A percentile compares a stretch with the other conserved stretches of the same genome.
phyloP scores from a whole-genome alignment of 1,140 invertebrate genomes.

The Apolygus lucorum region DNA sequence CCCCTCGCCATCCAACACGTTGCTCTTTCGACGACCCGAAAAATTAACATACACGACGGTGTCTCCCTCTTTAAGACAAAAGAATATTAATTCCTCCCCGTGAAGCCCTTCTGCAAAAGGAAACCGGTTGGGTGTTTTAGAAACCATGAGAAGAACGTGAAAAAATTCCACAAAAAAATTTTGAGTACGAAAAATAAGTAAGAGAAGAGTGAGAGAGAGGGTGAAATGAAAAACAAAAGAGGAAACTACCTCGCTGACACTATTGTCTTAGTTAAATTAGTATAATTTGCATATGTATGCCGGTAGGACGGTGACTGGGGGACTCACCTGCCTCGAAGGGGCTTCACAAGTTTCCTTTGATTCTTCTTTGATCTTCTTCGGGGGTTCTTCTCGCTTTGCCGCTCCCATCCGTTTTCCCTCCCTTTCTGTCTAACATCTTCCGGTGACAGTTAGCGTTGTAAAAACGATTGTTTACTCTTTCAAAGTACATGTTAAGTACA shows the following conservation, averaged over 20 bases:
- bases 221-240: constrained; percentile 12
- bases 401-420: no score
- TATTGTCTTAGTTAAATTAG: constrained; percentile 25
- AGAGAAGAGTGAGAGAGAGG: constrained; percentile 3
- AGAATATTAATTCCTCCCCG: constrained; percentile 20
- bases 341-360: no score
- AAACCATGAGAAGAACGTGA: not conserved
- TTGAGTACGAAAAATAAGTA: not conserved
- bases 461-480: no score
- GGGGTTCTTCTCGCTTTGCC: no score
- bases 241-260: not conserved
- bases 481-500: no score
- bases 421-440: no score
- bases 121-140: not conserved
- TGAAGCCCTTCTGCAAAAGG: not conserved
- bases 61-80: constrained; percentile 12
- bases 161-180: not conserved
- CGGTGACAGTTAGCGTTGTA: no score
- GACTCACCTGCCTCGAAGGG: not conserved
- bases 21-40: not conserved
- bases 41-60: constrained; percentile 18
- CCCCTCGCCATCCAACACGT: not conserved
- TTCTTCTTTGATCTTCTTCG: no score
- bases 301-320: not conserved
- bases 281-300: constrained; percentile 23